Conservation (phyloP, 2,888 invertebrate species). For the Cheilosia grossa region DNA sequence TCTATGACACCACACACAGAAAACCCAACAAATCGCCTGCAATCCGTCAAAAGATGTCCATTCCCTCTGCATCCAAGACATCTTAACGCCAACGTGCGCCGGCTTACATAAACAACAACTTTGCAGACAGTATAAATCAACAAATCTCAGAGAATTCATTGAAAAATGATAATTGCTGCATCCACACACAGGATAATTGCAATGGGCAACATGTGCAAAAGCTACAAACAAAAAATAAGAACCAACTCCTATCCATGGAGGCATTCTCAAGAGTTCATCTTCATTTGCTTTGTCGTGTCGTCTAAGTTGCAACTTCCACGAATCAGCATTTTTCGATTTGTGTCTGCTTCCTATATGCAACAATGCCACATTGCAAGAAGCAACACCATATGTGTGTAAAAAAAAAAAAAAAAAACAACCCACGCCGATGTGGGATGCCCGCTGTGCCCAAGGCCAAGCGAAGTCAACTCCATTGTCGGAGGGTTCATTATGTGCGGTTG, state of each 20-base stretch:
- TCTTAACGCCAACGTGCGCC: background rate
- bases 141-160: conserved; percentile 54
- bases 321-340: conserved; percentile 58
- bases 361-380: conserved; percentile 33
- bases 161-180: conserved; percentile 65
- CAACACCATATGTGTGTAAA: conserved; percentile 14
- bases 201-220: conserved; percentile 20
- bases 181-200: conserved; percentile 19
- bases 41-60: conserved; percentile 20
- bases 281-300: conserved; percentile 41
- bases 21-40: background rate
- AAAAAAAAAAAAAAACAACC: background rate
- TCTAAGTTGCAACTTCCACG: conserved; percentile 41
- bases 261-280: conserved; percentile 67
- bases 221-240: conserved; percentile 1
- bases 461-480: conserved; percentile 70
- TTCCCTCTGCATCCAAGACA: background rate
- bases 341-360: conserved; percentile 69
- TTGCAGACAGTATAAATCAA: conserved; percentile 29
- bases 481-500: conserved; percentile 64
- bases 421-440: conserved; percentile 46
- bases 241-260: conserved; percentile 10
- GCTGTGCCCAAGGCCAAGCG: conserved; percentile 70
- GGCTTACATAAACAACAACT: conserved; percentile 22
- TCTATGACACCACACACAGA: too few species aligned